Base-by-base conservation (phyloP, 2,113 vertebrate species). In the Brachyhypopomus gauderio region DNA sequence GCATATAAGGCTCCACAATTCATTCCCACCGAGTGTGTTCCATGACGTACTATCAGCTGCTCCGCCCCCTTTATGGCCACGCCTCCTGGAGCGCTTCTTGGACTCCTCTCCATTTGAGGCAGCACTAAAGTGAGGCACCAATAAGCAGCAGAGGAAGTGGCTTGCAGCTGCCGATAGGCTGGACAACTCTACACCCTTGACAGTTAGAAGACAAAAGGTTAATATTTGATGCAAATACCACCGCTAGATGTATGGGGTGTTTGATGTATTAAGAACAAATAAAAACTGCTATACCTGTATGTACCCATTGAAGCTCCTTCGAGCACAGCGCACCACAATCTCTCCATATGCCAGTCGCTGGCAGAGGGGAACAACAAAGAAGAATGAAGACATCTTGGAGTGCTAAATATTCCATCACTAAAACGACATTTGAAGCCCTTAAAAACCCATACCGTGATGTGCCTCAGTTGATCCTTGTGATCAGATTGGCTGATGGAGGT, bases 101-200 rank as follows among this genome's bases (percentile, higher is more conserved):
- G 89, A 81, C 3, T 95, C 94, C 75, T 94, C 94, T 48, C 84
- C 90, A 1, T 66, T 86, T 60, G 90, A 20, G 20, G 89, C 70
- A 14, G 92, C 84, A 0, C 80, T 90, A 83, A 92, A 91, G 86
- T 94, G 90, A 27, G 92, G 90, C 67, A 94, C 92, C 83, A 95
- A 77, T n/a, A 95, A 87, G 86, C 94, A 95, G 88, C 93, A 93
- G 66, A 94, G 88, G 85, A 95, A 95, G 83, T 95, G 95, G 87
- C 93, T 94, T 73, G 93, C 83, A 8, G 95, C 95, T 84, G 91
- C 85, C 3, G 94, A 93, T 20, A 95, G 84, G 75, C 88, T 91
- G 0, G 93, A 89, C 60, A 92, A 77, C 19, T 95, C 94, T 81
- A 94, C 91, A 2, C 91, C 92, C 94, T 81, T 94, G 78, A 41